These are phyloP conservation scores for Drosophila meridionalis DNA, from an alignment of 2,888 invertebrate species.

Conservation along the genomic window DNA sequence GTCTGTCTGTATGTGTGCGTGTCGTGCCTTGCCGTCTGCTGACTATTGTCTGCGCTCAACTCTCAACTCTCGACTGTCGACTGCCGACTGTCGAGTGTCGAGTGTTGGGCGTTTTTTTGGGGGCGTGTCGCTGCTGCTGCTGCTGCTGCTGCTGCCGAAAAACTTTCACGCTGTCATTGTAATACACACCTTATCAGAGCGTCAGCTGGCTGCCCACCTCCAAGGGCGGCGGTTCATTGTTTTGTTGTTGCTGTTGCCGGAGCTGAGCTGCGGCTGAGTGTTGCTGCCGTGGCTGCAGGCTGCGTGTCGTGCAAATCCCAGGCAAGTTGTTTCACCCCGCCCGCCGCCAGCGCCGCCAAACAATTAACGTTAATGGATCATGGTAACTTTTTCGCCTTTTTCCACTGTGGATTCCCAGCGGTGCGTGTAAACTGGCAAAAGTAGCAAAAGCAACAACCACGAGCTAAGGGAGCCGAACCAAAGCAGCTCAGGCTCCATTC, in stretches of 20 bases:
- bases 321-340: conserved; percentile 67
- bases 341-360: conserved; percentile 69
- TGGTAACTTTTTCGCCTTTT: conserved; percentile 82
- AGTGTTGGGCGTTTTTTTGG: conserved; percentile 25
- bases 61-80: conserved; percentile 27
- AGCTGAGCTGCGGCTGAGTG: conserved; percentile 24
- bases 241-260: conserved; percentile 20
- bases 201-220: conserved; percentile 37
- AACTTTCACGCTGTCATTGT: conserved; percentile 79
- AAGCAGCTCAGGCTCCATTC: conserved; percentile 36
- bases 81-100: conserved; percentile 24
- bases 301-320: conserved; percentile 76
- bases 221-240: conserved; percentile 46
- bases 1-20: conserved; percentile 5
- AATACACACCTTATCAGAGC: conserved; percentile 73
- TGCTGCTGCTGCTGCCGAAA: conserved; percentile 41
- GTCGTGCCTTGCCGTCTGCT: conserved; percentile 36
- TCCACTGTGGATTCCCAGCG: conserved; percentile 79
- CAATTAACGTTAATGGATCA: conserved; percentile 82
- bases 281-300: conserved; percentile 48
- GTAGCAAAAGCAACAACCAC: conserved; percentile 73
- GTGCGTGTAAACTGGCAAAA: conserved; percentile 82
- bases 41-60: conserved; percentile 45
- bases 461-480: conserved; percentile 1
- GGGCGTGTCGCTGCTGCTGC: conserved; percentile 6